phyloP scores from a whole-genome alignment of 2,113 vertebrate species.

The Oreochromis spilurus region DNA sequence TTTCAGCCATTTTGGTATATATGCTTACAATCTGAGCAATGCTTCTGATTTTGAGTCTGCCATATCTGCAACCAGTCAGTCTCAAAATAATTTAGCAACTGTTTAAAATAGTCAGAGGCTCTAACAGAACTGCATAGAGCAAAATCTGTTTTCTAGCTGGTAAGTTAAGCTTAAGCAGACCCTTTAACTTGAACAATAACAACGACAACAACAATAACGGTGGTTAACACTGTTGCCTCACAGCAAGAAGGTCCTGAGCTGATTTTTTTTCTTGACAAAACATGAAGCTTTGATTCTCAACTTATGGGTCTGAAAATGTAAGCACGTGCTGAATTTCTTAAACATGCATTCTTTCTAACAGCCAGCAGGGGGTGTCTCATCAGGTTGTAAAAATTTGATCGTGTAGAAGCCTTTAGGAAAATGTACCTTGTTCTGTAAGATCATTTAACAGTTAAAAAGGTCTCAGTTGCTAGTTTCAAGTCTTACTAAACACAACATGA shows the following conservation, averaged over 20 bases:
- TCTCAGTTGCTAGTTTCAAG: neutral
- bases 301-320: neutral
- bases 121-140: neutral
- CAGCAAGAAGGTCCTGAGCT: rapidly evolving
- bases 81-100: neutral
- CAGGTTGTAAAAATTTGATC: neutral
- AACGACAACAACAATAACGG: neutral
- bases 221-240: neutral
- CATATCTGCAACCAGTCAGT: neutral
- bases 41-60: neutral
- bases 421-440: neutral
- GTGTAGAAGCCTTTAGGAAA: neutral
- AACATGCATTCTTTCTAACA: neutral
- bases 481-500: neutral
- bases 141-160: neutral
- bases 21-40: neutral
- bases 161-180: neutral
- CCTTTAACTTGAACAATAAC: neutral
- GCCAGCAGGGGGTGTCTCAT: neutral
- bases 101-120: neutral
- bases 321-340: neutral
- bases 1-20: neutral
- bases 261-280: neutral
- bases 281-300: neutral
- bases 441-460: neutral